Base-by-base conservation (phyloP, 2,113 vertebrate species). In the Capreolus pygargus region DNA sequence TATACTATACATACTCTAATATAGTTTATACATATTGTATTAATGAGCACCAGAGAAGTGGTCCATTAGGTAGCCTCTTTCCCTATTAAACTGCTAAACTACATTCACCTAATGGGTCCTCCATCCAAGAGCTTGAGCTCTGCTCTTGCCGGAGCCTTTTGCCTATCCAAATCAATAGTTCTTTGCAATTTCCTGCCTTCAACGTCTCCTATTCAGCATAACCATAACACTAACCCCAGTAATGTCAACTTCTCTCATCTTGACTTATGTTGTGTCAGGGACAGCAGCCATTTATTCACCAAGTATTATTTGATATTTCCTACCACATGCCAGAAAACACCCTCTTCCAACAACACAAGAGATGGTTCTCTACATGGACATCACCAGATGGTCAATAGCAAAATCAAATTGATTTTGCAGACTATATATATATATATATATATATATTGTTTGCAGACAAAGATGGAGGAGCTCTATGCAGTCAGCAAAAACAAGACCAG, bases 141-240 rank as follows among this genome's bases (percentile, higher is more conserved):
- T 95, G 3, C 21, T 91, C 27, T 91, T 60, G 36, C 27, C 91
- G 15, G 43, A 89, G 8, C 57, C 7, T 93, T 16, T 33, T 83
- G 12, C 70, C 23, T 39, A 90, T 61, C 1, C 21, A 86, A 61
- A 25, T 47, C 91, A 88, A 86, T 3, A 86, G 3, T 7, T 86
- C 3, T 23, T 91, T 60, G n/a, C 14, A 16, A 5, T 89, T 96
- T 60, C 39, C 54, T 82, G 16, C 7, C 15, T 94, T 95, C 14
- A 78, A 54, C 5, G 85, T 98, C n/a, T 94, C 16, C 23, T 50
- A 88, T 97, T 94, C 50, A 90, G 60, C 17, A n/a, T 85, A 74
- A 82, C 60, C 14, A 88, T 93, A 96, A 84, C 27, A 88, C 28
- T 95, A 45, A 70, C 19, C 5, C 3, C 19, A 96, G 7, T 93